A percentile compares a stretch with the other conserved stretches of the same genome.
Evolutionary conservation across 2,888 invertebrate genomes (phyloP).

Genomic region (Rhorus exstirpatorius): DNA sequence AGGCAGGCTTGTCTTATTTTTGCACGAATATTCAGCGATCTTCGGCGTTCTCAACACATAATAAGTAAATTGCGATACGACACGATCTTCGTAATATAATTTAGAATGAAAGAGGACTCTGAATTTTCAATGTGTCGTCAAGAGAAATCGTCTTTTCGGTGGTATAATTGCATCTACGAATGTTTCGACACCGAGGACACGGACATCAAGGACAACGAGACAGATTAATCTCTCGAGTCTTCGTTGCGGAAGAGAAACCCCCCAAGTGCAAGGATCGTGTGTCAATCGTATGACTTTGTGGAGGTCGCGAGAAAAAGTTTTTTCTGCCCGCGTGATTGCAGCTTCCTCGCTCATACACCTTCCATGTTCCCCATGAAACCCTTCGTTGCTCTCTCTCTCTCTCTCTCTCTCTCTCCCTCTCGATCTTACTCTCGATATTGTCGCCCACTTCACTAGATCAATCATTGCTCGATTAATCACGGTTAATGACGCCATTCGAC

Average conservation of each 20-base stretch:
- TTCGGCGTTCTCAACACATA: not conserved
- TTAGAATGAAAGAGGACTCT: not conserved
- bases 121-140: constrained; percentile 8
- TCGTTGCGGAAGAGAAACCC: not conserved
- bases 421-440: constrained; percentile 6
- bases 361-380: constrained; percentile 6
- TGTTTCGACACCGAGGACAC: not conserved
- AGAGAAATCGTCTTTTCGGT: not conserved
- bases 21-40: constrained; percentile 6
- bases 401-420: not conserved
- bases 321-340: constrained; percentile 22
- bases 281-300: constrained; percentile 25
- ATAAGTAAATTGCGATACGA: constrained; percentile 9
- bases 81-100: not conserved
- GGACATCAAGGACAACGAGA: not conserved
- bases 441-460: constrained; percentile 16
- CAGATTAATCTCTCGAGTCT: constrained; percentile 38
- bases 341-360: constrained; percentile 12
- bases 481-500: constrained; percentile 37
- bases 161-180: not conserved
- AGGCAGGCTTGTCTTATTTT: constrained; percentile 1
- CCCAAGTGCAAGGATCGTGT: not conserved
- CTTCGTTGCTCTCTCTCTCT: not conserved
- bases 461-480: constrained; percentile 52
- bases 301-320: constrained; percentile 34